phyloP scores from a whole-genome alignment of 2,797 vertebrate genomes.

The Pangasius macronema region DNA sequence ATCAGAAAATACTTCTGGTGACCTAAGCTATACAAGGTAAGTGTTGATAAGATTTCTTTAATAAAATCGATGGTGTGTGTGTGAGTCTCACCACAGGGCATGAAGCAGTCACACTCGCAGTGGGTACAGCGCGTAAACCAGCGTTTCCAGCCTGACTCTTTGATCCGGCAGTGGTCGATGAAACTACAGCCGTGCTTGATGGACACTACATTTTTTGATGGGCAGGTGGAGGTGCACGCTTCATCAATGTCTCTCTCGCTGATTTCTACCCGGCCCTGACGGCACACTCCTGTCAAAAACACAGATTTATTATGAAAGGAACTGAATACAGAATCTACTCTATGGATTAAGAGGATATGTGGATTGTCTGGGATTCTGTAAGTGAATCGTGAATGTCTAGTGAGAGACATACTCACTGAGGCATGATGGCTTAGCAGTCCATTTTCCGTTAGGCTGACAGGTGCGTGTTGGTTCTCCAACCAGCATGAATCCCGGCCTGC shows the following conservation, averaged over 20 bases:
- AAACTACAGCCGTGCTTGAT: constrained; percentile 72
- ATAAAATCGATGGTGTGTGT: neutral
- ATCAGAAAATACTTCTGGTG: neutral
- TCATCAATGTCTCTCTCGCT: constrained; percentile 75
- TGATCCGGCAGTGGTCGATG: constrained; percentile 77
- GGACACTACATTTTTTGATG: constrained; percentile 67
- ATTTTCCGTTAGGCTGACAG: constrained; percentile 76
- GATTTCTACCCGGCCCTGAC: constrained; percentile 73
- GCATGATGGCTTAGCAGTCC: constrained; percentile 79
- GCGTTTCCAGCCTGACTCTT: constrained; percentile 76
- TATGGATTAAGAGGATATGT: too few relatives aligned
- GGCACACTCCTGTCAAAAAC: constrained; percentile 75
- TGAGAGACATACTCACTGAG: constrained; percentile 74
- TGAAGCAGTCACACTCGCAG: constrained; percentile 81
- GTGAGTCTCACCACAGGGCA: constrained; percentile 73
- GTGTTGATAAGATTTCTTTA: neutral
- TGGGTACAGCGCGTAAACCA: constrained; percentile 78
- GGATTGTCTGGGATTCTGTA: neutral
- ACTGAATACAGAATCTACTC: neutral
- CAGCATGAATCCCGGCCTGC: constrained; percentile 79
- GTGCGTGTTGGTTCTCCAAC: constrained; percentile 73
- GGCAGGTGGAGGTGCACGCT: constrained; percentile 77
- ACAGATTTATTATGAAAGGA: neutral
- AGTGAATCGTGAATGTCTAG: neutral
- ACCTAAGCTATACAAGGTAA: neutral